phyloP scores from a whole-genome alignment of 2,888 invertebrate species.

The Drosophila mimica region DNA sequence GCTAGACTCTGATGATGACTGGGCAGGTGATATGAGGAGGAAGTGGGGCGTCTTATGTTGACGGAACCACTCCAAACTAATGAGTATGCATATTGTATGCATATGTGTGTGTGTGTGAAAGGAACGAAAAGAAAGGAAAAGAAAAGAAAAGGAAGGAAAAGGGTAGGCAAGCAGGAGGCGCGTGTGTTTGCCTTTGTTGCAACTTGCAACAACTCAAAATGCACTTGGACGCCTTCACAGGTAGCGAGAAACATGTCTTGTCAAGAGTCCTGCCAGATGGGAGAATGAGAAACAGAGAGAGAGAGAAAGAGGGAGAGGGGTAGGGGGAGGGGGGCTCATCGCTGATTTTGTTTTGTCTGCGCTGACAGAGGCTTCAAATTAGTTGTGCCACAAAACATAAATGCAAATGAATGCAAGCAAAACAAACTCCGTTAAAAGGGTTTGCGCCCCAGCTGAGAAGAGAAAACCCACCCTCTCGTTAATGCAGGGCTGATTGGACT shows the following conservation, averaged over 20 bases:
- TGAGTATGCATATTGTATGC: conserved; percentile 82
- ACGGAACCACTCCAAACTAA: conserved; percentile 82
- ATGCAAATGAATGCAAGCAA: conserved; percentile 73
- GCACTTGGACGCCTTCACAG: conserved; percentile 67
- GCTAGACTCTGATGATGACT: conserved; percentile 24
- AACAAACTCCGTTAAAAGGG: conserved; percentile 32
- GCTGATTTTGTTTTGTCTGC: conserved; percentile 77
- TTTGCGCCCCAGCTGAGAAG: conserved; percentile 1
- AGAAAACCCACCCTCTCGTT: conserved; percentile 50
- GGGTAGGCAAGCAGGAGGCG: conserved; percentile 19
- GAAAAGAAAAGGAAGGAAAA: conserved; percentile 11
- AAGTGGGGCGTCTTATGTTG: conserved; percentile 62
- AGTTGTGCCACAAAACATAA: conserved; percentile 79
- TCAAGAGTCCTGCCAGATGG: conserved; percentile 21
- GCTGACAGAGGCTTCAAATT: conserved; percentile 72
- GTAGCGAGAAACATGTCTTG: conserved; percentile 55
- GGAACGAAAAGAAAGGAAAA: background rate
- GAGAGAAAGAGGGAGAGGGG: background rate
- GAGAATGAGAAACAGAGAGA: background rate
- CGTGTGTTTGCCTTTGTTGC: conserved; percentile 61
- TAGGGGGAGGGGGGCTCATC: background rate
- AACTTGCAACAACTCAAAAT: conserved; percentile 64
- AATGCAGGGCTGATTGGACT: conserved; percentile 77
- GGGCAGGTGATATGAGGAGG: background rate
- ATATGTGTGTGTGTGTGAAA: conserved; percentile 54